A percentile compares a stretch with the other conserved stretches of the same genome.
Conservation (phyloP, 2,113 vertebrate species). For the Chiloscyllium plagiosum region DNA sequence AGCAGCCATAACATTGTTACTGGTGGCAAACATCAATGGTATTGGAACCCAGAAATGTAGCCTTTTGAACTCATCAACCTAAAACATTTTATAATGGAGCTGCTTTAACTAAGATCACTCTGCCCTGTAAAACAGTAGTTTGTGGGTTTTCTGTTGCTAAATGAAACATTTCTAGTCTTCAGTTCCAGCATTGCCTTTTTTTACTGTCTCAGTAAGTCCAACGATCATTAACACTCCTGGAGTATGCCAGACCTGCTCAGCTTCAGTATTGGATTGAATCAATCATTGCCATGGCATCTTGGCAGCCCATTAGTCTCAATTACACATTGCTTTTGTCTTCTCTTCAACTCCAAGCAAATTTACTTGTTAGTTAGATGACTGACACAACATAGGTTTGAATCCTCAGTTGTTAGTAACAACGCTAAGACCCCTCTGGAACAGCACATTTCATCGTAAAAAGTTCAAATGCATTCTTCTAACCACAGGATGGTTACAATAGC, state of each 20-base stretch:
- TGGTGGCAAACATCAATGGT: not conserved
- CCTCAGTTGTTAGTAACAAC: not conserved
- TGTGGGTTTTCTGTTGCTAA: not conserved
- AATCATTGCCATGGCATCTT: not conserved
- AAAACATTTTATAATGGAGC: not conserved
- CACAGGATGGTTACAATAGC: not conserved
- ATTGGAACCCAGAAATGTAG: not conserved
- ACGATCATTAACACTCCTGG: not conserved
- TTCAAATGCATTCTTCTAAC: not conserved
- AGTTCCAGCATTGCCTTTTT: not conserved
- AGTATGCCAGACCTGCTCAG: not conserved
- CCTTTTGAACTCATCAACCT: not conserved
- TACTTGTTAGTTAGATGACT: not conserved
- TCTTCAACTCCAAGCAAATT: not conserved
- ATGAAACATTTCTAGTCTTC: not conserved
- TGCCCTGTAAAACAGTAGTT: not conserved
- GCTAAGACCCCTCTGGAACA: not conserved
- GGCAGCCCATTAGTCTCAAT: not conserved
- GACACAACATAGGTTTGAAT: not conserved
- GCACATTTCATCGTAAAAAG: not conserved
- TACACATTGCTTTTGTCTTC: not conserved
- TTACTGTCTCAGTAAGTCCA: not conserved
- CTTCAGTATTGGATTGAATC: not conserved
- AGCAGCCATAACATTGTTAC: not conserved
- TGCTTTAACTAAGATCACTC: not conserved